Evolutionary conservation across 2,888 invertebrate genomes (phyloP).

Genomic region (Eilema griseolum): DNA sequence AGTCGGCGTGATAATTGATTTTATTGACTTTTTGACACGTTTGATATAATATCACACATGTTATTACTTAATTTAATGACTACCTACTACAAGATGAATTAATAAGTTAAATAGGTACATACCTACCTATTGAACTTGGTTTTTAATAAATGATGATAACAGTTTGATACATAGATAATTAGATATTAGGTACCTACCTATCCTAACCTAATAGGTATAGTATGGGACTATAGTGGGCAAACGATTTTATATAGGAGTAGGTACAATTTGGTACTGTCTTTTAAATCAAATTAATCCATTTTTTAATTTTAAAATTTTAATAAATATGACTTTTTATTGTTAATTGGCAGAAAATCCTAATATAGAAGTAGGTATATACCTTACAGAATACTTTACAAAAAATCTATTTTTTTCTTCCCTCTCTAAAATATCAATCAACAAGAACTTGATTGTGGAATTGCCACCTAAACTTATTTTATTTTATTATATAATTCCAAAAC

Average conservation of each 20-base stretch:
- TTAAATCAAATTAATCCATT: not conserved
- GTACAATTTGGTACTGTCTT: not conserved
- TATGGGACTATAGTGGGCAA: not conserved
- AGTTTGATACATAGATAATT: not conserved
- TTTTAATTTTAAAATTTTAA: too few species aligned
- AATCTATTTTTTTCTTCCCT: not conserved
- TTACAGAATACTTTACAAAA: too few species aligned
- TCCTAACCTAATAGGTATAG: not conserved
- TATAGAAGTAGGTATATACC: too few species aligned
- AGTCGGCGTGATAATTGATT: conserved; percentile 57
- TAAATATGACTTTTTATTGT: not conserved
- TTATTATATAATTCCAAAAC: conserved; percentile 42
- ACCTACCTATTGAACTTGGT: not conserved
- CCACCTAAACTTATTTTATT: conserved; percentile 12
- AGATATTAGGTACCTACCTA: too few species aligned
- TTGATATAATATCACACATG: conserved; percentile 44
- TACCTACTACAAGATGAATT: not conserved
- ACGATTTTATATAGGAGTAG: not conserved
- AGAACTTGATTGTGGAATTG: not conserved
- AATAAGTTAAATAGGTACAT: too few species aligned
- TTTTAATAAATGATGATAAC: not conserved
- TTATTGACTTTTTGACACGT: conserved; percentile 61
- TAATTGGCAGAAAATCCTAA: not conserved
- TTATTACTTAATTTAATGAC: conserved; percentile 37
- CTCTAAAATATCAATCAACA: not conserved